A percentile compares a stretch with the other conserved stretches of the same genome.
phyloP scores from a whole-genome alignment of 2,113 vertebrate genomes.

The Ictidomys tridecemlineatus region DNA sequence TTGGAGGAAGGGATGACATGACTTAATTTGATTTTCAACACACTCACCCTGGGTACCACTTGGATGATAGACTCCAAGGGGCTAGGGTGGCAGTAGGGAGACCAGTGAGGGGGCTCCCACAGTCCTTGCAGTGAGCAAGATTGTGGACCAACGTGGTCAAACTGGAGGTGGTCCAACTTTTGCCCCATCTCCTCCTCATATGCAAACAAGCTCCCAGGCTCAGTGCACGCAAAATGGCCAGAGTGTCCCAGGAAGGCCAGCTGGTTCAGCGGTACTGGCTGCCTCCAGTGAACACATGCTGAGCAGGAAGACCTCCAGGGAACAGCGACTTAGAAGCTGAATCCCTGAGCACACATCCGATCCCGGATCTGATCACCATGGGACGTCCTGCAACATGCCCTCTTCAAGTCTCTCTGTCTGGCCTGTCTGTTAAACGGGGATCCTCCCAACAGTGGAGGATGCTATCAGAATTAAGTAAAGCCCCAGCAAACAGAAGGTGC shows the following conservation, averaged over 20 bases:
- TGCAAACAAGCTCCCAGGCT: background rate
- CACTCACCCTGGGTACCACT: background rate
- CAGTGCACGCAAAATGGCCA: background rate
- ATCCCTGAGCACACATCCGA: background rate
- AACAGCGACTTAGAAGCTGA: background rate
- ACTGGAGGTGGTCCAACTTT: background rate
- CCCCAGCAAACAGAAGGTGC: background rate
- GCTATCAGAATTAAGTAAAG: background rate
- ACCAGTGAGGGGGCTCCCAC: background rate
- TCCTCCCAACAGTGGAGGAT: rapidly evolving
- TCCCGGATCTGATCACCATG: background rate
- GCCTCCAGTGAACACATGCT: background rate
- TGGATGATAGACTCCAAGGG: background rate
- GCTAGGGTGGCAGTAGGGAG: background rate
- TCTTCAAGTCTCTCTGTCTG: background rate
- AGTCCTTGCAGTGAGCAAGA: background rate
- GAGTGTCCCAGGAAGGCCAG: background rate
- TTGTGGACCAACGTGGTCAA: background rate
- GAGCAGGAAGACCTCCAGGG: background rate
- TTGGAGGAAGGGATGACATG: background rate
- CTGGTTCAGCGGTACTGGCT: background rate
- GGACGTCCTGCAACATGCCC: background rate
- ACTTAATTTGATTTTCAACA: background rate
- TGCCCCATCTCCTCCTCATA: too few relatives aligned
- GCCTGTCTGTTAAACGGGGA: background rate